Percentiles rank a stretch among this genome's conserved stretches.
Evolutionary conservation across 2,113 vertebrate genomes (phyloP).

Genomic region (Astatoreochromis straeleni): DNA sequence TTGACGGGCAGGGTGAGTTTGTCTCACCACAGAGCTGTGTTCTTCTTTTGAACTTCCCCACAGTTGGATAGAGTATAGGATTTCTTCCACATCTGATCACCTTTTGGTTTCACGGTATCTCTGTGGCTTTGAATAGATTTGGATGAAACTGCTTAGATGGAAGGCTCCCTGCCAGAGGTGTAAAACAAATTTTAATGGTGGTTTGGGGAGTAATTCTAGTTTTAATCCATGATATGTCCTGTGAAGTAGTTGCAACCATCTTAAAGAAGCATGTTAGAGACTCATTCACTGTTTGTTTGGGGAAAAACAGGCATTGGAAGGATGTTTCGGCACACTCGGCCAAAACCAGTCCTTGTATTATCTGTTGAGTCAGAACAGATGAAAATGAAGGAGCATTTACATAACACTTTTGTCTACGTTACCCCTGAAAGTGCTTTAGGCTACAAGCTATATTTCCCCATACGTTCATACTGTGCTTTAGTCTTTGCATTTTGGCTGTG

Average conservation of each 20-base stretch:
- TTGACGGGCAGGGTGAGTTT: neutral
- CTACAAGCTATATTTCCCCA: neutral
- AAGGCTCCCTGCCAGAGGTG: neutral
- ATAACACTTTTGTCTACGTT: neutral
- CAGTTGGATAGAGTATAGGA: rapidly evolving
- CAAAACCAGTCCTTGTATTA: neutral
- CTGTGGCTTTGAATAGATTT: neutral
- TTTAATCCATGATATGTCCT: neutral
- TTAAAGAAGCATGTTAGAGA: neutral
- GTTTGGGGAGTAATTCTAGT: neutral
- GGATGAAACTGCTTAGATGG: neutral
- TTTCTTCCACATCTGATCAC: neutral
- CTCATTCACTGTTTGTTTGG: neutral
- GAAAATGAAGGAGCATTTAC: neutral
- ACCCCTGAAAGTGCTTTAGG: neutral
- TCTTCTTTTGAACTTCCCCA: neutral
- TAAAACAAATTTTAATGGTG: neutral
- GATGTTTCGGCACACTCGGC: neutral
- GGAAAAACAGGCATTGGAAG: neutral
- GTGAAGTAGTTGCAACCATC: neutral
- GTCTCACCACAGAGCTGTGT: neutral
- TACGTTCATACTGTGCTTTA: neutral
- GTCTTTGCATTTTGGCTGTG: neutral
- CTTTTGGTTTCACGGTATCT: neutral
- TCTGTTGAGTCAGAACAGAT: neutral